Percentiles rank a stretch among this genome's conserved stretches.
These are phyloP conservation scores for Sapajus apella DNA, from an alignment of 2,113 vertebrate genomes.

Conservation along the genomic window DNA sequence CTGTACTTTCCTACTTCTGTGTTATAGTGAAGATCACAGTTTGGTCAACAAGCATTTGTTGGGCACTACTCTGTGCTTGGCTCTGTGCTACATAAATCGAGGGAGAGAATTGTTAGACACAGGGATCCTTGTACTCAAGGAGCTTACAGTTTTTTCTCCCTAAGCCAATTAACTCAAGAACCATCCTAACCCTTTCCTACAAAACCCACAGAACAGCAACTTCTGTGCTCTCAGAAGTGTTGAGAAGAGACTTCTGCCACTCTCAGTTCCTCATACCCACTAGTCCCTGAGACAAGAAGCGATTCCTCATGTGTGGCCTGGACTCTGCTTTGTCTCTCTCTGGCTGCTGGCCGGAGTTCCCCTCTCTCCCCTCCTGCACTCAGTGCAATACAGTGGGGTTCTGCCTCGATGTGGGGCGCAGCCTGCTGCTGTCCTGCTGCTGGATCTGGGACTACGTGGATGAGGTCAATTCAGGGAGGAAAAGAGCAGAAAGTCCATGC, in stretches of 20 bases:
- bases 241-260: neutral
- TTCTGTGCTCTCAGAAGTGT: neutral
- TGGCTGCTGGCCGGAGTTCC: neutral
- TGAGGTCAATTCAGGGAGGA: neutral
- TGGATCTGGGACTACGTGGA: neutral
- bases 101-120: neutral
- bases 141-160: neutral
- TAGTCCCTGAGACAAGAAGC: neutral
- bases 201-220: neutral
- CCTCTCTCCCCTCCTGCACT: neutral
- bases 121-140: neutral
- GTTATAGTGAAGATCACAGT: neutral
- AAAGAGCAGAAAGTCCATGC: neutral
- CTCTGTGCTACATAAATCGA: rapidly evolving
- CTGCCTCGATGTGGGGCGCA: neutral
- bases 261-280: neutral
- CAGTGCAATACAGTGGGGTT: rapidly evolving
- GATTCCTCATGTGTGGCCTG: neutral
- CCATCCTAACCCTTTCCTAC: neutral
- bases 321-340: neutral
- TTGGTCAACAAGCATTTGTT: neutral
- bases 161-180: neutral
- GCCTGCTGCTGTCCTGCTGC: neutral
- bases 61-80: neutral
- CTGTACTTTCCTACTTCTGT: neutral